phyloP scores from a whole-genome alignment of 2,888 invertebrate genomes.

The Stenotaenia linearis region DNA sequence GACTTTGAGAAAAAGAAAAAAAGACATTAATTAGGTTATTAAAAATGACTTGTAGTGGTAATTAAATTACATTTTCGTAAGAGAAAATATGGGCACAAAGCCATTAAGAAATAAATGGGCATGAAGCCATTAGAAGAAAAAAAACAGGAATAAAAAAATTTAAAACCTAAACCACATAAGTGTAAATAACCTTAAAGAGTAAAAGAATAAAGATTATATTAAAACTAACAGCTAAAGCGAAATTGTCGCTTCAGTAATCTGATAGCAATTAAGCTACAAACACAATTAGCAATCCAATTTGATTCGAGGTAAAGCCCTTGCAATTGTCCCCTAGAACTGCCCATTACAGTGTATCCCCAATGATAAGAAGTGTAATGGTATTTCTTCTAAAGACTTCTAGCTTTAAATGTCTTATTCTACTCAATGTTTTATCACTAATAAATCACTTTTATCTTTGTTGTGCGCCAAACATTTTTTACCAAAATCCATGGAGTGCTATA shows the following conservation, averaged over 20 bases:
- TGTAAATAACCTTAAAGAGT: not conserved
- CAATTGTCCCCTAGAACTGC: not conserved
- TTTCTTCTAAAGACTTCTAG: not conserved
- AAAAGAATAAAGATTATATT: not conserved
- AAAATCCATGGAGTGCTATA: not conserved
- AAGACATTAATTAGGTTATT: not conserved
- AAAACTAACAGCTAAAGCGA: not conserved
- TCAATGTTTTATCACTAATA: not conserved
- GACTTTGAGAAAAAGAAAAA: not conserved
- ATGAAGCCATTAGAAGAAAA: not conserved
- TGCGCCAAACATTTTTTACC: not conserved
- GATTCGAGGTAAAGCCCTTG: not conserved
- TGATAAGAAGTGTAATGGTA: not conserved
- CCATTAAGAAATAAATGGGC: not conserved
- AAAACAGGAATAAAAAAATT: not conserved
- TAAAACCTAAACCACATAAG: not conserved
- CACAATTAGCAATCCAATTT: conserved; percentile 12
- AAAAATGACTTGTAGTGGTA: no score
- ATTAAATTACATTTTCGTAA: no score
- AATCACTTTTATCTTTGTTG: conserved; percentile 1
- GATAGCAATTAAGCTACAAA: not conserved
- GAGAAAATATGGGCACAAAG: no score
- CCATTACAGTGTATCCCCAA: not conserved
- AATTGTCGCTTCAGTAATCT: not conserved
- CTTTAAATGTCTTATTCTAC: not conserved